phyloP scores from a whole-genome alignment of 2,888 invertebrate genomes.

The Leptarthrus brevirostris region DNA sequence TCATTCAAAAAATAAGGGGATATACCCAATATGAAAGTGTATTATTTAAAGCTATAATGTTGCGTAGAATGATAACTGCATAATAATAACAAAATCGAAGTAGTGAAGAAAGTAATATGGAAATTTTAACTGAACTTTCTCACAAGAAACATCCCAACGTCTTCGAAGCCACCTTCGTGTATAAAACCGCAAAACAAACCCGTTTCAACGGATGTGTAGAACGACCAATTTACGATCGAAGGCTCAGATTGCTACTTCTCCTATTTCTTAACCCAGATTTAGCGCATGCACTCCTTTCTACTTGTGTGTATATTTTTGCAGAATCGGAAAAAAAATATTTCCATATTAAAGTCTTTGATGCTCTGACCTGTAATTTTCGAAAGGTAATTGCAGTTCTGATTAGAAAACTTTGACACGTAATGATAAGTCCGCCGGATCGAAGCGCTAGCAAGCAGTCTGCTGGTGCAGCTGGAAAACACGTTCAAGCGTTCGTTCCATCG shows the following conservation, averaged over 20 bases:
- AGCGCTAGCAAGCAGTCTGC: conserved; percentile 41
- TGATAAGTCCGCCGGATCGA: conserved; percentile 49
- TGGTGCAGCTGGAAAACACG: conserved; percentile 48
- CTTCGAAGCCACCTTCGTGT: too few relatives aligned
- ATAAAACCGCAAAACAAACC: conserved; percentile 14
- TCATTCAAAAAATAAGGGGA: too few relatives aligned
- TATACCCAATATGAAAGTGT: too few relatives aligned
- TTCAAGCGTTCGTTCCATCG: conserved; percentile 45
- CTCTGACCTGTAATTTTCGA: conserved; percentile 50
- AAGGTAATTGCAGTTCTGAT: conserved; percentile 53
- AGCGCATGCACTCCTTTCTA: conserved; percentile 14
- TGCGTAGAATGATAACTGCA: too few relatives aligned
- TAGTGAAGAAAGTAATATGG: too few relatives aligned
- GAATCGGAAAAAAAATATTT: conserved; percentile 36
- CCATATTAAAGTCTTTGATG: conserved; percentile 45
- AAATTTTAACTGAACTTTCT: too few relatives aligned
- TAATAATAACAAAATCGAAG: too few relatives aligned
- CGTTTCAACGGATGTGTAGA: conserved; percentile 21
- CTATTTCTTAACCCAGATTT: conserved; percentile 41
- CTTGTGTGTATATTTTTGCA: conserved; percentile 19
- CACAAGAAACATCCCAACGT: too few relatives aligned
- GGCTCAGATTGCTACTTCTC: not conserved
- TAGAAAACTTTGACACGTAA: conserved; percentile 54
- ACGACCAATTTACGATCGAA: not conserved
- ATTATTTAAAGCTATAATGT: too few relatives aligned